Base-by-base conservation (phyloP, 37 sponge, comb jelly and placozoan genomes). In the Petrosia ficiformis region DNA sequence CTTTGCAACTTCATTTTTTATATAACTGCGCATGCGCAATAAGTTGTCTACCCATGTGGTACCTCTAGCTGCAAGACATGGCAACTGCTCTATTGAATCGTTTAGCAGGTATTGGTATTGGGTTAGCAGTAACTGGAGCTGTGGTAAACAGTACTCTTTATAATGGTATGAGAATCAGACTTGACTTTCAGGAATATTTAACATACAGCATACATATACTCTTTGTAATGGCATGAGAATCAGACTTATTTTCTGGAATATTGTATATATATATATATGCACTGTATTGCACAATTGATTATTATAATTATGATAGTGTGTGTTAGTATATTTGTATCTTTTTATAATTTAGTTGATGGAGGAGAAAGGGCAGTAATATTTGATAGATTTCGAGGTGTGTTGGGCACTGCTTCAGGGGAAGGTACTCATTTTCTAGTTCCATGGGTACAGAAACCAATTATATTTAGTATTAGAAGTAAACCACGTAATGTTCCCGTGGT, bases 361-460 rank as follows among this genome's bases (percentile, higher is more conserved):
- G 98, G 98, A 52, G 92, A 97, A 75, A 83, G 94, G 40, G 98
- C 90, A 4, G 91, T 97, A 19, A 91, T 97, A 68, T 97, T 94
- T 72, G 98, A 97, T 43, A 65, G 92, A 22, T 82, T 97, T 37
- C 69, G 87, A 11, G 94, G 94, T 21, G 98, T 97, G 21, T 68
- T 94, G 8, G 81, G 78, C 4, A 66, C 48, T 11, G 94, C 86
- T n/a, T 42, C 68, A 26, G 92, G 94, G n/a, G 98, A 97, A 70
- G 98, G 98, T 4, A 94, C 98, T 0, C 98, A 97, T 64, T 91
- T 97, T 48, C 73, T 90, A 37, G 79, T 97, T 14, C 98, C 98
- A 2, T 85, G 83, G 74, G 71, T 97, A 25, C 98, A 97, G 78
- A 83, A 75, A 42, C 92, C 98, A 31, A 84, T 90, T 68, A 86